Evolutionary conservation across 2,113 vertebrate species (phyloP).

Genomic region (Entelurus aequoreus): DNA sequence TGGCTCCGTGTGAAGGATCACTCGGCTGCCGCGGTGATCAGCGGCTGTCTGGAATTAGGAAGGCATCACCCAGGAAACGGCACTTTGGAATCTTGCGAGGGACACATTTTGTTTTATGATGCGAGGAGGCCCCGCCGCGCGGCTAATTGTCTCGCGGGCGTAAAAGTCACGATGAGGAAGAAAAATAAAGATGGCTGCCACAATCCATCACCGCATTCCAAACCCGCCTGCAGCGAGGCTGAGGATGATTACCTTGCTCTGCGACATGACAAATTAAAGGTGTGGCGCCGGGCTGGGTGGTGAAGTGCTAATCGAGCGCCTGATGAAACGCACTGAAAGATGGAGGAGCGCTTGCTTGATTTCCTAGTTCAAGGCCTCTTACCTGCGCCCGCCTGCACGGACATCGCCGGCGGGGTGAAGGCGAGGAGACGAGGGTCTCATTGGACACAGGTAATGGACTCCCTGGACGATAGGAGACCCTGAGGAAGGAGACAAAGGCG

Average conservation of each 20-base stretch:
- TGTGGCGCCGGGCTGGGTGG: conserved; percentile 2
- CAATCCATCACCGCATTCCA: no score
- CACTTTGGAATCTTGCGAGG: conserved; percentile 4
- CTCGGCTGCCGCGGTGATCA: conserved; percentile 19
- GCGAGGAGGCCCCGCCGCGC: neutral
- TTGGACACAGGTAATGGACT: conserved; percentile 47
- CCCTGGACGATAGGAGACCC: neutral
- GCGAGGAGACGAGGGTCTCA: conserved; percentile 19
- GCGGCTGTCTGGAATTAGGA: conserved; percentile 24
- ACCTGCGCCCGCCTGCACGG: conserved; percentile 18
- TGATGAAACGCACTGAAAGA: conserved; percentile 56
- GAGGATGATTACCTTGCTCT: conserved; percentile 1
- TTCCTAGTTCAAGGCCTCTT: conserved; percentile 19
- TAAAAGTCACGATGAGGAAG: no score
- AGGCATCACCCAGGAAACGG: conserved; percentile 14
- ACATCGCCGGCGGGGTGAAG: conserved; percentile 16
- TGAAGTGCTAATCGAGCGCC: conserved; percentile 51
- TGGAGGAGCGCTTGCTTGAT: conserved; percentile 6
- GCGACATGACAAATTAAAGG: neutral
- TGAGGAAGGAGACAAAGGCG: conserved; percentile 17
- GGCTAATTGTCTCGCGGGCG: conserved; percentile 4
- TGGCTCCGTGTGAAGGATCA: conserved; percentile 9
- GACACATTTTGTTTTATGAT: conserved; percentile 1
- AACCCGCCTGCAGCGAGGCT: no score
- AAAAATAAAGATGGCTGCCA: neutral